phyloP scores from a whole-genome alignment of 1,140 invertebrate species.

The Drosophila watanabei region DNA sequence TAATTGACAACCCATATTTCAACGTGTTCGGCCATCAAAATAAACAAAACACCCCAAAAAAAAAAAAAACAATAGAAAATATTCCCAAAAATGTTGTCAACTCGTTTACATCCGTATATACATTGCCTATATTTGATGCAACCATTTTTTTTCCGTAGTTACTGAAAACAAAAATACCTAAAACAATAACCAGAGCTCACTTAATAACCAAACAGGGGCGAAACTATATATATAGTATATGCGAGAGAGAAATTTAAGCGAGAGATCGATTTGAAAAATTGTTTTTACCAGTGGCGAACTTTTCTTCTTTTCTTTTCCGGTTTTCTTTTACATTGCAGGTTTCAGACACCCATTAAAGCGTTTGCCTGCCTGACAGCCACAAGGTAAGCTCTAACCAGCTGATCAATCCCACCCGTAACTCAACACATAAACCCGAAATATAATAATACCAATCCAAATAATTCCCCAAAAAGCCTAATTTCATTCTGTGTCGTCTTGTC shows the following conservation, averaged over 20 bases:
- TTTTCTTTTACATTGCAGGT: slow-evolving; percentile 84
- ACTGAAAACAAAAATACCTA: slow-evolving; percentile 42
- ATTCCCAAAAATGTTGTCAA: slow-evolving; percentile 39
- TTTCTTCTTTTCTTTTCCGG: slow-evolving; percentile 84
- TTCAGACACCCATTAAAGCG: slow-evolving; percentile 86
- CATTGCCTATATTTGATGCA: slow-evolving; percentile 42
- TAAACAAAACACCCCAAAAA: background rate
- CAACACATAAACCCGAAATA: slow-evolving; percentile 27
- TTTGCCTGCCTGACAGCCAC: slow-evolving; percentile 85
- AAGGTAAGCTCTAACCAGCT: slow-evolving; percentile 81
- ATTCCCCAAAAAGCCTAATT: slow-evolving; percentile 27
- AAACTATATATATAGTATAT: slow-evolving; percentile 18
- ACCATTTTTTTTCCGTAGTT: slow-evolving; percentile 35
- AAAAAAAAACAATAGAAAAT: slow-evolving; percentile 8
- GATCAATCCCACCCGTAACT: slow-evolving; percentile 49
- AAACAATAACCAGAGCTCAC: slow-evolving; percentile 61
- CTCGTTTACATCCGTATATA: slow-evolving; percentile 36
- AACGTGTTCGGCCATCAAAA: slow-evolving; percentile 56
- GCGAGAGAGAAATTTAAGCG: slow-evolving; percentile 36
- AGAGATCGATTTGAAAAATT: slow-evolving; percentile 69
- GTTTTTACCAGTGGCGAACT: slow-evolving; percentile 78
- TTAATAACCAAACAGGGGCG: slow-evolving; percentile 31
- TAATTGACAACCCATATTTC: slow-evolving; percentile 46
- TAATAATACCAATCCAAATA: slow-evolving; percentile 22
- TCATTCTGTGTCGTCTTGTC: slow-evolving; percentile 34